phyloP scores from a whole-genome alignment of 2,888 invertebrate genomes.

The Deilephila porcellus region DNA sequence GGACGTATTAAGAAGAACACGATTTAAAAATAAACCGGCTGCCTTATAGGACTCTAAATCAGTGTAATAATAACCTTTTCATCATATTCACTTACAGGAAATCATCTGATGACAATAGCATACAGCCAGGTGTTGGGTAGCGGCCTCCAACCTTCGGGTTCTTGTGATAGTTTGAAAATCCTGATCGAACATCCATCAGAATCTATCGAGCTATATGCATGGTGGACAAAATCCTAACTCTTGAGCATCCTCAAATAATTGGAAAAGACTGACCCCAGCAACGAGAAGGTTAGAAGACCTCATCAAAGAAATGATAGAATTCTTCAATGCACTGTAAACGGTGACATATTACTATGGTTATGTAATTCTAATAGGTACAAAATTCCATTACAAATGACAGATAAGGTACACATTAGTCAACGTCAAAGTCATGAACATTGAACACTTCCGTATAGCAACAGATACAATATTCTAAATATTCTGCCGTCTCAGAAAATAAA shows the following conservation, averaged over 20 bases:
- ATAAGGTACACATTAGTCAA: background rate
- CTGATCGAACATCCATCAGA: no score
- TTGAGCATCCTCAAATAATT: no score
- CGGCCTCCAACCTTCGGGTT: no score
- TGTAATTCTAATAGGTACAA: background rate
- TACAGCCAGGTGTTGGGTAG: no score
- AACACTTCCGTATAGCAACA: conserved; percentile 17
- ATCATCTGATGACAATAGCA: no score
- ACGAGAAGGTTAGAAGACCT: background rate
- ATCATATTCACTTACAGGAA: no score
- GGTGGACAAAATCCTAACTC: background rate
- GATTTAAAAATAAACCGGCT: no score
- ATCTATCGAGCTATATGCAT: background rate
- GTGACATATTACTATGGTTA: background rate
- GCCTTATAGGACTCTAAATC: no score
- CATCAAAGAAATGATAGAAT: background rate
- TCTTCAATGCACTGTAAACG: background rate
- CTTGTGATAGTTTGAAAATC: no score
- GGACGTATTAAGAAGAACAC: background rate
- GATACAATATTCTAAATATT: background rate
- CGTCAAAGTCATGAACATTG: conserved; percentile 3
- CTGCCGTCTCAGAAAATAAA: conserved; percentile 2
- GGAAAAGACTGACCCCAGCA: no score
- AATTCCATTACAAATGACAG: background rate
- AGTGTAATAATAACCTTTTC: no score